Percentiles rank a stretch among this genome's conserved stretches.
Conservation (phyloP, 2,113 vertebrate genomes). For the Hippotragus niger region DNA sequence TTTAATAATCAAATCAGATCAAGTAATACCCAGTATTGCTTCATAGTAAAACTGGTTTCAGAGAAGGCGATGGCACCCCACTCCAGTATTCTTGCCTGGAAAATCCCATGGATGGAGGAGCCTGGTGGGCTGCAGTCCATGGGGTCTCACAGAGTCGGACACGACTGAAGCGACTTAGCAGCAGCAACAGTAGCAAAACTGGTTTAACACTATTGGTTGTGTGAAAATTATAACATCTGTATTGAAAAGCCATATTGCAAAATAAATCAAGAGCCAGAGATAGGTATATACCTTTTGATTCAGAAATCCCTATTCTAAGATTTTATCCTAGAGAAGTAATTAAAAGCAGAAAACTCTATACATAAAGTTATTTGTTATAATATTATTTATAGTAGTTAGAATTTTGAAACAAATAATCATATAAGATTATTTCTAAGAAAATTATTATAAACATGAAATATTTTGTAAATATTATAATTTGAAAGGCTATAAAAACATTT, state of each 20-base stretch:
- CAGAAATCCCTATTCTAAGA: not conserved
- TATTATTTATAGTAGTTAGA: not conserved
- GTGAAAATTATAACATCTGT: not conserved
- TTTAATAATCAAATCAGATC: slow-evolving; percentile 10
- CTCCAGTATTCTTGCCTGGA: too few species aligned
- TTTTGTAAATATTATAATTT: not conserved
- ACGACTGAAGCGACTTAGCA: too few species aligned
- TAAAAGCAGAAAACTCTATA: not conserved
- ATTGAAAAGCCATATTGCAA: not conserved
- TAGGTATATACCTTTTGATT: not conserved
- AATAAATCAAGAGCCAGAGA: not conserved
- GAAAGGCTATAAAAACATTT: slow-evolving; percentile 22
- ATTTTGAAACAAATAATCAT: not conserved
- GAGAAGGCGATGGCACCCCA: too few species aligned
- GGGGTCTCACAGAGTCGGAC: too few species aligned
- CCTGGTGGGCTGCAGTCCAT: too few species aligned
- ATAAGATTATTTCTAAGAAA: slow-evolving; percentile 6
- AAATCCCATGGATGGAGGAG: too few species aligned
- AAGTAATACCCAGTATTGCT: not conserved
- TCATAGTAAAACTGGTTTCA: not conserved
- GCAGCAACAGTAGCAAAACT: too few species aligned
- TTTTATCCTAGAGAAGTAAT: not conserved
- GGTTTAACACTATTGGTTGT: not conserved
- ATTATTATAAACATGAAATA: not conserved
- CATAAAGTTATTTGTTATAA: not conserved